These are phyloP conservation scores for Gymnocephalus cernua DNA, from an alignment of 2,113 vertebrate genomes.

Conservation along the genomic window DNA sequence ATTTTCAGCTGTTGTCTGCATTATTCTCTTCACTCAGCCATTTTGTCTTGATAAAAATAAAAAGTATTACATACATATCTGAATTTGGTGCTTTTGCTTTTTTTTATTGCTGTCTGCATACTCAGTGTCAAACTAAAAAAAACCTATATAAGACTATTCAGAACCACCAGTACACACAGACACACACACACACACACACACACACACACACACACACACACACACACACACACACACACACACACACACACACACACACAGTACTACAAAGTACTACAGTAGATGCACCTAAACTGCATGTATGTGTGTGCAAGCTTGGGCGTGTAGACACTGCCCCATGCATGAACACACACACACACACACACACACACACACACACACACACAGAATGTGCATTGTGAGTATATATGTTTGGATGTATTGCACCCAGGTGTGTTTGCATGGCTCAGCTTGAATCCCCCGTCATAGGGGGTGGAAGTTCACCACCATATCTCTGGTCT, in stretches of 20 bases:
- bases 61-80: conserved; percentile 80
- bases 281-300: too few relatives aligned
- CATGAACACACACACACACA: background rate
- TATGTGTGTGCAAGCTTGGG: too few relatives aligned
- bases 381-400: background rate
- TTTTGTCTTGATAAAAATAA: conserved; percentile 91
- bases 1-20: conserved; percentile 92
- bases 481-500: conserved; percentile 24
- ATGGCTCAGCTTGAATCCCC: conserved; percentile 48
- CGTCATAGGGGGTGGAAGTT: conserved; percentile 49
- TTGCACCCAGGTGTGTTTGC: conserved; percentile 58
- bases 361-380: background rate
- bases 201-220: background rate
- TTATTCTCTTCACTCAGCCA: conserved; percentile 99
- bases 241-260: background rate
- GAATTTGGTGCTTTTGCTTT: conserved; percentile 54
- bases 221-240: background rate
- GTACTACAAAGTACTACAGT: too few relatives aligned
- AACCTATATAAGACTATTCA: background rate
- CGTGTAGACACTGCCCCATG: too few relatives aligned
- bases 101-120: background rate
- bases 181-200: background rate
- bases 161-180: background rate
- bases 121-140: background rate
- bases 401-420: conserved; percentile 11